Evolutionary conservation across 2,888 invertebrate genomes (phyloP).

Genomic region (Apeira syringaria): DNA sequence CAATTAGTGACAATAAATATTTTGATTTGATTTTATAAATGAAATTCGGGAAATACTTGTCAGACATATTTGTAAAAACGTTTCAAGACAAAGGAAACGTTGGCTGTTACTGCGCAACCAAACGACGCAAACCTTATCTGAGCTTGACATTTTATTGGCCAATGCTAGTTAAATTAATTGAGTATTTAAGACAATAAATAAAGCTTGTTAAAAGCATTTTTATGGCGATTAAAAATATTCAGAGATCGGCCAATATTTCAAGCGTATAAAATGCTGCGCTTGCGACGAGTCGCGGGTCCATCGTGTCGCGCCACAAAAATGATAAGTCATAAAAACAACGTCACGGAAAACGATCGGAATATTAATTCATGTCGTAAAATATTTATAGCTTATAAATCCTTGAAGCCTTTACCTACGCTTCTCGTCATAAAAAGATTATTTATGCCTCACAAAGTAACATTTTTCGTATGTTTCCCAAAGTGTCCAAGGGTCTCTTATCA

Average conservation of each 20-base stretch:
- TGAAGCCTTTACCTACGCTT: conserved; percentile 83
- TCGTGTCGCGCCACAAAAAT: conserved; percentile 77
- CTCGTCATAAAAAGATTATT: conserved; percentile 84
- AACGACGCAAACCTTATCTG: conserved; percentile 25
- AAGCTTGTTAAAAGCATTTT: conserved; percentile 71
- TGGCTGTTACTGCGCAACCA: conserved; percentile 15
- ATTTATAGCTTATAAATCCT: conserved; percentile 84
- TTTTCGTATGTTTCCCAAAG: conserved; percentile 79
- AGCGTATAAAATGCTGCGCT: conserved; percentile 55
- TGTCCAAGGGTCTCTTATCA: conserved; percentile 71
- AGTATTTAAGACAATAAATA: conserved; percentile 68
- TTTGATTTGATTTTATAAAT: too few species aligned
- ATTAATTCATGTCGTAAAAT: conserved; percentile 83
- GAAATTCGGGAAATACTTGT: neutral
- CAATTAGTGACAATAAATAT: too few species aligned
- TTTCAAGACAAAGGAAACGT: conserved; percentile 3
- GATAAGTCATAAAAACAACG: conserved; percentile 83
- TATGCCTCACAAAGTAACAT: conserved; percentile 81
- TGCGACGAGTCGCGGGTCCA: conserved; percentile 45
- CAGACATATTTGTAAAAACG: neutral
- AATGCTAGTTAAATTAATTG: conserved; percentile 55
- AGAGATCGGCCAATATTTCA: conserved; percentile 69
- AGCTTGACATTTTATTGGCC: conserved; percentile 35
- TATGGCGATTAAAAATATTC: conserved; percentile 71
- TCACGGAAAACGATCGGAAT: conserved; percentile 83